Base-by-base conservation (phyloP, 2,888 invertebrate genomes). In the Pseudococcus jackbeardsleyi region DNA sequence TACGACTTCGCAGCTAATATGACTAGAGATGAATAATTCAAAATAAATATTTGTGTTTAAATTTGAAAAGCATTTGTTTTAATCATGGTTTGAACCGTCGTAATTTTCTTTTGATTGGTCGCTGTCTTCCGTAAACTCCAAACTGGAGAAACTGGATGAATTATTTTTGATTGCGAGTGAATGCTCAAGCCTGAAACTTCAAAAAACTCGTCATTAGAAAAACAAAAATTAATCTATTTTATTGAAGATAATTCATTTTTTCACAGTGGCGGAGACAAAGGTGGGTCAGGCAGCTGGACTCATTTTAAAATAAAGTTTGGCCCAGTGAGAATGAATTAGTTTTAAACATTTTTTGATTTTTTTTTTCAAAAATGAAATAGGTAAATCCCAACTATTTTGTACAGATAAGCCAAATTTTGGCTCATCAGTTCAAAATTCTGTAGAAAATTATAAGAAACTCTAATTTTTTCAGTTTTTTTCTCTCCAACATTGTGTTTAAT, bases 121-220 rank as follows among this genome's bases (percentile, higher is more conserved):
- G 88, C 88, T 88, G 88, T 88, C 88, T 54, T 88, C 88, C 88
- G 88, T 59, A 82, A 72, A 79, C 77, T 88, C 88, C 88, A 88
- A 59, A 79, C 88, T 79, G 79, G 88, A 88, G 82, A 88, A 48
- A 79, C 79, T 79, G 77, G 88, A 88, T 88, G 88, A 79, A 82
- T 88, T 54, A 88, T 88, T 88, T 88, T 88, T 82, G 88, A 82
- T 88, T 88, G 88, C 11, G 88, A 82, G 54, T 82, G 86, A 86
- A 86, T 86, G 33, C 42, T 42, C 19, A 64, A 42, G 68, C 68
- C 64, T 86, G 59, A 68, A 86, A 68, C 68, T 86, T 26, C 22
- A 7, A 85, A 85, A 77, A 42, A 11, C 19, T 77, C n/a, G 17
- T 33, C 3, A 5, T 39, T 6, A 39, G 5, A 4, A 17, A 77